Evolutionary conservation across 2,888 invertebrate genomes (phyloP).

Genomic region (Teinopalpus imperialis): DNA sequence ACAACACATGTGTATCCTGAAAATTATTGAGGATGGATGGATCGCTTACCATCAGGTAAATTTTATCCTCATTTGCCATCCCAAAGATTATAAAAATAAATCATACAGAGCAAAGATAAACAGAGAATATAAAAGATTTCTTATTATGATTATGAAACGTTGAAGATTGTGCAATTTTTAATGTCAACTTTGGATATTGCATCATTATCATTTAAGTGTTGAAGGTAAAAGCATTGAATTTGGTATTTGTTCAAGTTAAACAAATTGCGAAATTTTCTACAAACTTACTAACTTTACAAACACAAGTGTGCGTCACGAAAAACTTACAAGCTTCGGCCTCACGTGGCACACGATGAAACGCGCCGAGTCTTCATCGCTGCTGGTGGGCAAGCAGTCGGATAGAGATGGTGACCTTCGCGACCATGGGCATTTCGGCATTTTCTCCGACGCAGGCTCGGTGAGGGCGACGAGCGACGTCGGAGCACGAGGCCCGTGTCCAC

Average conservation of each 20-base stretch:
- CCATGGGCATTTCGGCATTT: constrained; percentile 59
- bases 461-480: constrained; percentile 45
- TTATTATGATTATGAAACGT: too few relatives aligned
- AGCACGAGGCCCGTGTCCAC: constrained; percentile 54
- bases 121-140: too few relatives aligned
- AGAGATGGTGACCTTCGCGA: constrained; percentile 67
- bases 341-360: constrained; percentile 73
- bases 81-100: too few relatives aligned
- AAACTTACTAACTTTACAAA: too few relatives aligned
- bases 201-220: background rate
- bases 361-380: constrained; percentile 73
- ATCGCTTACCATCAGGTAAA: too few relatives aligned
- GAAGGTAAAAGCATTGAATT: background rate
- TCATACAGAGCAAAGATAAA: too few relatives aligned
- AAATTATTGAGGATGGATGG: too few relatives aligned
- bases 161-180: background rate
- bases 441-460: constrained; percentile 45
- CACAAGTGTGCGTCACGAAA: too few relatives aligned
- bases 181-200: constrained; percentile 1
- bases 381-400: constrained; percentile 74
- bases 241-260: background rate
- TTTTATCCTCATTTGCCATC: too few relatives aligned
- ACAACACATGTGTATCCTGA: too few relatives aligned
- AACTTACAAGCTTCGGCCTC: constrained; percentile 72
- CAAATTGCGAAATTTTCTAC: too few relatives aligned